These are phyloP conservation scores for Amblyopsis hoosieri DNA, from an alignment of 2,797 vertebrate species.

Conservation along the genomic window DNA sequence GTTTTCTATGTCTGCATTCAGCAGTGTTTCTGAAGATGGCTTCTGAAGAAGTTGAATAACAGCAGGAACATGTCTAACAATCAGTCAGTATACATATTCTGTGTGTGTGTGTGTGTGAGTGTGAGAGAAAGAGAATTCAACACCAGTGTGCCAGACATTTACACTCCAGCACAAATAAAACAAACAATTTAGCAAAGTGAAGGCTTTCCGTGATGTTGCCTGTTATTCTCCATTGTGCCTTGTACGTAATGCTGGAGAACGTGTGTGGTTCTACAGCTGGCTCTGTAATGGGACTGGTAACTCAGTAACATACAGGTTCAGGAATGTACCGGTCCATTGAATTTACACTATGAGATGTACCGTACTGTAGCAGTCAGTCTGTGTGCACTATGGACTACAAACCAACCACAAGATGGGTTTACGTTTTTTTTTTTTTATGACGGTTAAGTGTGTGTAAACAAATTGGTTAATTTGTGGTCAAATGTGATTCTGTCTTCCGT, in stretches of 20 bases:
- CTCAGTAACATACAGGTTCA: constrained; percentile 50
- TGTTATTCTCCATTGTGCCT: constrained; percentile 4
- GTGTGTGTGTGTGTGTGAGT: constrained; percentile 28
- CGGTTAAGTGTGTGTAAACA: constrained; percentile 26
- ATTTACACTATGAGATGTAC: constrained; percentile 40
- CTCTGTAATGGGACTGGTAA: constrained; percentile 34
- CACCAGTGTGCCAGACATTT: constrained; percentile 10
- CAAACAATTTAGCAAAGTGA: not conserved
- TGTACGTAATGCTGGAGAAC: not conserved
- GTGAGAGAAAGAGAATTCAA: constrained; percentile 42
- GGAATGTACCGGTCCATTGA: constrained; percentile 58
- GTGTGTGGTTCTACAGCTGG: constrained; percentile 26
- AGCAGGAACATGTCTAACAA: constrained; percentile 61
- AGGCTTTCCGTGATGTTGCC: not conserved
- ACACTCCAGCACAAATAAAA: no score
- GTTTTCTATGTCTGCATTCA: not conserved
- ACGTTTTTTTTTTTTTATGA: constrained; percentile 44
- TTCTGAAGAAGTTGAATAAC: constrained; percentile 72
- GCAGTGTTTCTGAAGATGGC: not conserved
- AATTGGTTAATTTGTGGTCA: constrained; percentile 28
- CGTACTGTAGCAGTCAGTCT: constrained; percentile 30
- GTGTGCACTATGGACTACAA: constrained; percentile 45
- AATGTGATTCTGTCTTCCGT: constrained; percentile 30
- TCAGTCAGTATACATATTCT: constrained; percentile 52
- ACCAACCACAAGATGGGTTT: constrained; percentile 45